Evolutionary conservation across 2,113 vertebrate genomes (phyloP).

Genomic region (Lagopus leucura): DNA sequence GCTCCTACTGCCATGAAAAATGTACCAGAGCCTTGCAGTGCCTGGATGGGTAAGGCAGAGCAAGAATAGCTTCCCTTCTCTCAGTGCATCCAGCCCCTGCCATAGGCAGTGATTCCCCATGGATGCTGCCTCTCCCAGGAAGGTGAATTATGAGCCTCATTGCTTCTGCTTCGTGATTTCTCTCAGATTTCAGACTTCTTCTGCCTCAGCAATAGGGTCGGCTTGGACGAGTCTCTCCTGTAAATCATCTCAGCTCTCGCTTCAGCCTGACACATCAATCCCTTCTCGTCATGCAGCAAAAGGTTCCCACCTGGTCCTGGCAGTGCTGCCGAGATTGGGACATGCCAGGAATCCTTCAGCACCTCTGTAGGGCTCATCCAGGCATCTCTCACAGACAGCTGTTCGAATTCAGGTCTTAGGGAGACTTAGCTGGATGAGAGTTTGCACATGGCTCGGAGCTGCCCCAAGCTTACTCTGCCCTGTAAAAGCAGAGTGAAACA

Average conservation of each 20-base stretch:
- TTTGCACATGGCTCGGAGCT: neutral
- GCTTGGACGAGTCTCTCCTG: conserved; percentile 5
- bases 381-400: neutral
- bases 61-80: neutral
- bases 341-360: conserved; percentile 20
- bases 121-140: neutral
- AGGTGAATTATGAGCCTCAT: conserved; percentile 42
- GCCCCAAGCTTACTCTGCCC: neutral
- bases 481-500: neutral
- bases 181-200: conserved; percentile 37
- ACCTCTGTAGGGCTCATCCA: neutral
- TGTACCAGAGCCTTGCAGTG: neutral
- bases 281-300: neutral
- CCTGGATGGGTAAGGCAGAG: neutral
- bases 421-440: neutral
- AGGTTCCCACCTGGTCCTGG: conserved; percentile 39
- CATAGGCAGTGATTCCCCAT: fast-evolving
- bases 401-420: neutral
- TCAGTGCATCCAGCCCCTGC: neutral
- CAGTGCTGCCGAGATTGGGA: neutral
- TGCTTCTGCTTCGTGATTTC: conserved; percentile 51
- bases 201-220: conserved; percentile 42
- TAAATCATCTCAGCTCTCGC: conserved; percentile 45
- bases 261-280: conserved; percentile 63
- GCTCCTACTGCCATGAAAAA: neutral